Evolutionary conservation across 2,113 vertebrate genomes (phyloP).

Genomic region (Alces alces): DNA sequence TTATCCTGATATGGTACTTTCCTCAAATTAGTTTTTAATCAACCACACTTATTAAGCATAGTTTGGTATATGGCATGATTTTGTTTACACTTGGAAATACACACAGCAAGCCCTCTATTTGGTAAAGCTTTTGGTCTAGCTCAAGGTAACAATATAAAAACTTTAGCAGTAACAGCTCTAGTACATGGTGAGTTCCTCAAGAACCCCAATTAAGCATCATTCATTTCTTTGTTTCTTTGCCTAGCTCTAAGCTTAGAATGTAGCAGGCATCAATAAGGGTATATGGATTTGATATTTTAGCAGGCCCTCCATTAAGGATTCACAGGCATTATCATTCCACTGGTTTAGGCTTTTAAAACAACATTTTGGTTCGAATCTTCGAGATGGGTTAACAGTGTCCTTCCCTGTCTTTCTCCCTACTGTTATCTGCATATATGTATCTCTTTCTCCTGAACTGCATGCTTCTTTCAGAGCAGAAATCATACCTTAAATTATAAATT

Average conservation of each 20-base stretch:
- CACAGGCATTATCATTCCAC: not conserved
- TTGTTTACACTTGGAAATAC: not conserved
- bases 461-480: not conserved
- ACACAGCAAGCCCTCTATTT: not conserved
- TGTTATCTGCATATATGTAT: not conserved
- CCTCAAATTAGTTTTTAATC: conserved; percentile 5
- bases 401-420: not conserved
- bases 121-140: not conserved
- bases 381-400: not conserved
- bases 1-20: not conserved
- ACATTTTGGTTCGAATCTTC: not conserved
- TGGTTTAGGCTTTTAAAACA: not conserved
- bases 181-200: not conserved
- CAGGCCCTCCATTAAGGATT: not conserved
- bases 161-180: not conserved
- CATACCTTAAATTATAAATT: not conserved
- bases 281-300: not conserved
- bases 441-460: not conserved
- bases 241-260: not conserved
- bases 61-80: not conserved
- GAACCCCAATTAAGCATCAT: not conserved
- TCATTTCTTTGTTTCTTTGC: not conserved
- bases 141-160: not conserved
- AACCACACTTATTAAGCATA: not conserved
- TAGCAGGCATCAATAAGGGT: not conserved